Evolutionary conservation across 92 coral and sea anemone genomes (phyloP).

Genomic region (Siderastrea radians): DNA sequence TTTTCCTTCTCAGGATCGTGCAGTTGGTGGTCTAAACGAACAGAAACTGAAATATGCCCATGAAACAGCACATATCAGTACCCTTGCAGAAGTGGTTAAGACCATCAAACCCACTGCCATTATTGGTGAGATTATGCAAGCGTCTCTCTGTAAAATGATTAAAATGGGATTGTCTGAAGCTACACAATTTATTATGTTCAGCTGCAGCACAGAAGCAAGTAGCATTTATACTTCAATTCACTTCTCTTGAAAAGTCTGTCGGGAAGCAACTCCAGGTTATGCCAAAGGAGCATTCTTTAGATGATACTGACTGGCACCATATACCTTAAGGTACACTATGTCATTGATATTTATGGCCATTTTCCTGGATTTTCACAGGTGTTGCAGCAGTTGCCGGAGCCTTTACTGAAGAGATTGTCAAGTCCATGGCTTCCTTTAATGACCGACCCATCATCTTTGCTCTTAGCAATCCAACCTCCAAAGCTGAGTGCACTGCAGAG

Average conservation of each 20-base stretch:
- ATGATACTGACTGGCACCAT: too few species aligned
- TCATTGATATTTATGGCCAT: neutral
- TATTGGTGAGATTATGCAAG: conserved; percentile 72
- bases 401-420: conserved; percentile 90
- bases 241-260: too few species aligned
- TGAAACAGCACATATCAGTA: conserved; percentile 82
- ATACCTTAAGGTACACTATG: neutral
- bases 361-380: conserved; percentile 50
- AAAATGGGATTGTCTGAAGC: too few species aligned
- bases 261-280: too few species aligned
- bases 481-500: conserved; percentile 95
- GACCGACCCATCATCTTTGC: conserved; percentile 95
- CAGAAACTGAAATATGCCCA: conserved; percentile 88
- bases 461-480: conserved; percentile 96
- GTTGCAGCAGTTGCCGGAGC: conserved; percentile 96
- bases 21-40: conserved; percentile 88
- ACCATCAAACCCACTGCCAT: conserved; percentile 87
- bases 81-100: conserved; percentile 85
- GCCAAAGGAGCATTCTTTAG: too few species aligned
- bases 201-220: too few species aligned
- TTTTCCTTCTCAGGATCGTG: conserved; percentile 75
- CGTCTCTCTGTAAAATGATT: too few species aligned
- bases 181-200: too few species aligned
- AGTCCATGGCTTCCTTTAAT: conserved; percentile 86
- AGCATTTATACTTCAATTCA: too few species aligned